These are phyloP conservation scores for Porites australiensis DNA, from an alignment of 64 coral and sea anemone genomes.

Conservation along the genomic window DNA sequence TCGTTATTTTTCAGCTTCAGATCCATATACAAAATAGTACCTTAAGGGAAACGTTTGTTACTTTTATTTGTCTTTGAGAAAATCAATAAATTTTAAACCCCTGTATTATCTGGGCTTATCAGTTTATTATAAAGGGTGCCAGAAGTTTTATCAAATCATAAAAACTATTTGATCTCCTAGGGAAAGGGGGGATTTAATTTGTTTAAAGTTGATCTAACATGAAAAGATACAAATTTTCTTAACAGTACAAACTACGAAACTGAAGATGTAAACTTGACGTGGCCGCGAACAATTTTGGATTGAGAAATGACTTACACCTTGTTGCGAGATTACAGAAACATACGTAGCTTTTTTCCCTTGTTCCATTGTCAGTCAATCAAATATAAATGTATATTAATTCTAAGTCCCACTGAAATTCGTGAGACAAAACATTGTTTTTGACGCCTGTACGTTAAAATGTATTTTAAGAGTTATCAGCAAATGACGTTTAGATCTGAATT, in stretches of 20 bases:
- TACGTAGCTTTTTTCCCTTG: neutral
- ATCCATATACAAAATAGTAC: neutral
- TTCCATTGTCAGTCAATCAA: neutral
- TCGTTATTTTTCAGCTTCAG: neutral
- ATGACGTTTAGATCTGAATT: conserved; percentile 22
- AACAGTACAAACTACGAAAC: conserved; percentile 48
- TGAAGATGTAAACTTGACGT: conserved; percentile 30
- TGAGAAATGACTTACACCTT: neutral
- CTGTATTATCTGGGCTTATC: neutral
- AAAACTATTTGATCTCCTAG: conserved; percentile 21
- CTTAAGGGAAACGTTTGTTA: neutral
- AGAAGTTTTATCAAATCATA: conserved; percentile 27
- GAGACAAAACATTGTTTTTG: conserved; percentile 40
- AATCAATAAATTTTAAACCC: neutral
- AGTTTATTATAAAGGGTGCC: conserved; percentile 21
- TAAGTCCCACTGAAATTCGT: neutral
- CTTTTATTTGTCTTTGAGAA: neutral
- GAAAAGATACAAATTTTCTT: conserved; percentile 41
- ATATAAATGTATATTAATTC: conserved; percentile 28
- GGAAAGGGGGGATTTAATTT: conserved; percentile 65
- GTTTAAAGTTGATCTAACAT: conserved; percentile 82
- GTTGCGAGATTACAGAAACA: neutral
- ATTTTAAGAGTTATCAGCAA: conserved; percentile 28
- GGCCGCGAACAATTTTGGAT: neutral
- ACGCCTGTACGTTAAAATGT: neutral